phyloP scores from a whole-genome alignment of 1,140 invertebrate species.

The Diuraphis noxia region DNA sequence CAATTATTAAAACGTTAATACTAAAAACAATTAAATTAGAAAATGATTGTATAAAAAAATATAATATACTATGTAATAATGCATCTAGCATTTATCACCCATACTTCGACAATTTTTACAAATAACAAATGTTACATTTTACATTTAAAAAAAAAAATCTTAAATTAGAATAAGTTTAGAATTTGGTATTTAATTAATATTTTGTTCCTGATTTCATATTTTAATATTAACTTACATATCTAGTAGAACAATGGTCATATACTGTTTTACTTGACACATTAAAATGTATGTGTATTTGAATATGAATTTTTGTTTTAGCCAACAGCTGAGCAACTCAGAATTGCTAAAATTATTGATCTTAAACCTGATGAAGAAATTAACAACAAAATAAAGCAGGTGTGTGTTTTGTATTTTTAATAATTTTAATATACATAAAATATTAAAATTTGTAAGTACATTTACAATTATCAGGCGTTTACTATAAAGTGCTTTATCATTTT shows the following conservation, averaged over 20 bases:
- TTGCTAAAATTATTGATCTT: conserved; percentile 71
- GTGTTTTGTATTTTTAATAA: conserved; percentile 12
- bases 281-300: not conserved
- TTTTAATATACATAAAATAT: not conserved
- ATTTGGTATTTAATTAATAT: not conserved
- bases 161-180: no score
- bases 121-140: no score
- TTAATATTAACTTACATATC: no score
- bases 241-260: no score
- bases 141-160: no score
- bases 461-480: not conserved
- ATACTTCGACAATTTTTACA: no score
- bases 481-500: not conserved
- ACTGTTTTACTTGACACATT: not conserved
- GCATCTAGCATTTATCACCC: no score
- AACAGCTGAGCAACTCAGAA: conserved; percentile 68
- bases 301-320: conserved; percentile 57
- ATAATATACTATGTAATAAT: no score
- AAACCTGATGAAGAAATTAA: conserved; percentile 68
- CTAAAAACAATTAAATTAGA: no score
- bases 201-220: no score
- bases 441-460: not conserved
- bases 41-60: no score
- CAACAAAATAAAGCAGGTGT: conserved; percentile 70
- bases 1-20: no score